phyloP scores from a whole-genome alignment of 1,140 invertebrate genomes.

The Acromyrmex heyeri region DNA sequence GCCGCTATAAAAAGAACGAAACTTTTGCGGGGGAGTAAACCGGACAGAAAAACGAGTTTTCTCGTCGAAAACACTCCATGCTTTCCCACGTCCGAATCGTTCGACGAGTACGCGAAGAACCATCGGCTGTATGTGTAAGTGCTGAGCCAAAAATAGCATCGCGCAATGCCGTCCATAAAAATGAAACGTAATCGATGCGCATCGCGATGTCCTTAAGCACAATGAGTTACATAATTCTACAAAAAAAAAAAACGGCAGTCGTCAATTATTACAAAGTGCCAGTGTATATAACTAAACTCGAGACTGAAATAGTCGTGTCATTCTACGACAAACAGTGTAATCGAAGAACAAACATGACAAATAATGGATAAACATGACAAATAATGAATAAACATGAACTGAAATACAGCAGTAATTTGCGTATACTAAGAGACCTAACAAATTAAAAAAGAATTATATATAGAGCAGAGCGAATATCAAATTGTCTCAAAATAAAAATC shows the following conservation, averaged over 20 bases:
- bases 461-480: background rate
- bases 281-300: background rate
- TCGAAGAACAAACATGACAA: background rate
- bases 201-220: background rate
- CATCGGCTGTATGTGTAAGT: slow-evolving; percentile 63
- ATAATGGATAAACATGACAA: background rate
- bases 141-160: slow-evolving; percentile 54
- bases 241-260: slow-evolving; percentile 34
- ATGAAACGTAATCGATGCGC: slow-evolving; percentile 41
- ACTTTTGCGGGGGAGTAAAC: slow-evolving; percentile 66
- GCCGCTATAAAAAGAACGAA: slow-evolving; percentile 65
- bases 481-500: background rate
- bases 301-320: background rate
- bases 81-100: slow-evolving; percentile 73
- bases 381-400: background rate
- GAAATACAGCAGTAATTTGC: background rate
- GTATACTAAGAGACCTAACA: background rate
- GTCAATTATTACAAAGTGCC: slow-evolving; percentile 18
- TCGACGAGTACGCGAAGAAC: slow-evolving; percentile 61
- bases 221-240: background rate
- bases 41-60: slow-evolving; percentile 68
- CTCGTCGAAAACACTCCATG: slow-evolving; percentile 67
- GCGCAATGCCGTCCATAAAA: slow-evolving; percentile 34
- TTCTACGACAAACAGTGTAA: background rate
- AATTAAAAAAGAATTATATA: background rate